Evolutionary conservation across 2,797 vertebrate genomes (phyloP).

Genomic region (Champsocephalus gunnari): DNA sequence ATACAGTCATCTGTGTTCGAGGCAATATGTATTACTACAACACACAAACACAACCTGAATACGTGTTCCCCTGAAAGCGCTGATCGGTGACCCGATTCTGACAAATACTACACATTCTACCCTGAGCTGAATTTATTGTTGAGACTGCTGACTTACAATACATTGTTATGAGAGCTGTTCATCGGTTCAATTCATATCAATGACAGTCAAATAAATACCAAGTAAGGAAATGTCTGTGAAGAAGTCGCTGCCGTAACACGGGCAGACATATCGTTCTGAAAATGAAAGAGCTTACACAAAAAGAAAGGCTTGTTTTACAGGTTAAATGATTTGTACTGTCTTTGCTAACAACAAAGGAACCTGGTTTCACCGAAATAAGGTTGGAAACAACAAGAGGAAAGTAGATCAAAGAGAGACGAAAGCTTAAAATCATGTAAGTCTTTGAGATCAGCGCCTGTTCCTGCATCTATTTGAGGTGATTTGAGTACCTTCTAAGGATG

Average conservation of each 20-base stretch:
- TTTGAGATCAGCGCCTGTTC: slow-evolving; percentile 1
- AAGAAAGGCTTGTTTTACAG: slow-evolving; percentile 7
- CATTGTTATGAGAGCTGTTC: not conserved
- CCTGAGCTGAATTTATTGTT: slow-evolving; percentile 4
- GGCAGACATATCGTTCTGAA: not conserved
- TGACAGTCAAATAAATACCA: not conserved
- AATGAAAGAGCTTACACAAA: not conserved
- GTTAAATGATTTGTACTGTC: not conserved
- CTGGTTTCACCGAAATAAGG: not conserved
- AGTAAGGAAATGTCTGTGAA: too few relatives aligned
- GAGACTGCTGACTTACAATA: not conserved
- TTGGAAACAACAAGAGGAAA: not conserved
- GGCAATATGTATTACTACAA: slow-evolving; percentile 34
- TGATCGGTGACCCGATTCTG: not conserved
- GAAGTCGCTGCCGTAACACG: not conserved
- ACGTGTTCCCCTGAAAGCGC: slow-evolving; percentile 16
- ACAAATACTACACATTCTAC: slow-evolving; percentile 11
- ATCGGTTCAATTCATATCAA: not conserved
- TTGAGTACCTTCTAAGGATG: not conserved
- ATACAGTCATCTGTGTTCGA: slow-evolving; percentile 23
- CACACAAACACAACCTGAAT: slow-evolving; percentile 38
- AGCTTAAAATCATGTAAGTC: not conserved
- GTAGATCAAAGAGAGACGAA: not conserved
- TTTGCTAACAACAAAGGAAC: not conserved
- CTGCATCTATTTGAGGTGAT: not conserved